A percentile compares a stretch with the other conserved stretches of the same genome.
phyloP scores from a whole-genome alignment of 2,113 vertebrate genomes.

The Recurvirostra avosetta region DNA sequence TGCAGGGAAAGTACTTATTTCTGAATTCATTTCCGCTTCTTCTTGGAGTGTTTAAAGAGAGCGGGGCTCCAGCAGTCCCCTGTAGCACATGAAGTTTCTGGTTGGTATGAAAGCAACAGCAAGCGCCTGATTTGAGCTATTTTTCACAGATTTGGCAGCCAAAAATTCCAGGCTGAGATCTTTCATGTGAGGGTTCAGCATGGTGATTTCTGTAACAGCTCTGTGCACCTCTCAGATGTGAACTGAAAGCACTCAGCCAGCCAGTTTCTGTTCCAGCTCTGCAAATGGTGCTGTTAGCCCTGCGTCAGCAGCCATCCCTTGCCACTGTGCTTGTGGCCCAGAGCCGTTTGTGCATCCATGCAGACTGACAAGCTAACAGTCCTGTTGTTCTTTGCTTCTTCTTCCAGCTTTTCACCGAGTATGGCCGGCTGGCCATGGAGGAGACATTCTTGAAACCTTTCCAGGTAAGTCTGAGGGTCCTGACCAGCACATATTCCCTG shows the following conservation, averaged over 20 bases:
- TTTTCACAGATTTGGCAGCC: not conserved
- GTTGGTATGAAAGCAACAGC: not conserved
- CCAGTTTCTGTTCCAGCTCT: not conserved
- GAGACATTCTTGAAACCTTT: slow-evolving; percentile 97
- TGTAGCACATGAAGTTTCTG: not conserved
- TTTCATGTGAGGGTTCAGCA: not conserved
- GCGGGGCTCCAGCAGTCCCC: not conserved
- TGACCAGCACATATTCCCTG: not conserved
- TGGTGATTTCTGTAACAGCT: not conserved
- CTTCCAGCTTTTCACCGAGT: slow-evolving; percentile 94
- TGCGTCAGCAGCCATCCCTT: not conserved
- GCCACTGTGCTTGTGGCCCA: not conserved
- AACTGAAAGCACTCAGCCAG: not conserved
- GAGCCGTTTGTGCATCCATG: accelerated
- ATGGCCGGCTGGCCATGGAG: slow-evolving; percentile 96
- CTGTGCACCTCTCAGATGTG: not conserved
- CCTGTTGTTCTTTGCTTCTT: not conserved
- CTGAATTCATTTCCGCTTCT: not conserved
- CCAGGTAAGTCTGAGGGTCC: slow-evolving; percentile 77
- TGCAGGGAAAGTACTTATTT: slow-evolving; percentile 1
- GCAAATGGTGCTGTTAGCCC: not conserved
- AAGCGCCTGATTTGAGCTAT: not conserved
- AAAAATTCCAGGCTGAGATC: not conserved
- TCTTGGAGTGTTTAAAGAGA: not conserved
- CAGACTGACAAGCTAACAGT: not conserved